phyloP scores from a whole-genome alignment of 2,888 invertebrate species.

The Blastobasis adustella region DNA sequence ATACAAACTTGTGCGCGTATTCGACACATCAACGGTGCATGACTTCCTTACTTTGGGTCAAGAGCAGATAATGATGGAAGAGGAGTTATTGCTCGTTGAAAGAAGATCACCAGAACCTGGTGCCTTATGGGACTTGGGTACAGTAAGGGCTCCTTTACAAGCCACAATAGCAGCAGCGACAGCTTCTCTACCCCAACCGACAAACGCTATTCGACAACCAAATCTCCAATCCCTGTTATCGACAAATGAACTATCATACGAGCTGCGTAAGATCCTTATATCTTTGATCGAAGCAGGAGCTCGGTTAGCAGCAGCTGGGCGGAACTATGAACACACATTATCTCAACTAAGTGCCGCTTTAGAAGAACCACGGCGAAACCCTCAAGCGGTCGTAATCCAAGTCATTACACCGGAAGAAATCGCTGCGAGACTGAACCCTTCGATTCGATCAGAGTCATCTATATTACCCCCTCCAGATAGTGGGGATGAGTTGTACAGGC shows the following conservation, averaged over 20 bases:
- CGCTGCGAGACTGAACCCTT: conserved; percentile 35
- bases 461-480: conserved; percentile 19
- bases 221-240: conserved; percentile 59
- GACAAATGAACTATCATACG: conserved; percentile 58
- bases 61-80: conserved; percentile 50
- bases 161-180: conserved; percentile 60
- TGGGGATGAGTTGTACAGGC: conserved; percentile 29
- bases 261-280: conserved; percentile 57
- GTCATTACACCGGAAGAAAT: conserved; percentile 62
- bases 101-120: conserved; percentile 53
- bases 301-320: conserved; percentile 52
- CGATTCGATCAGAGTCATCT: background rate
- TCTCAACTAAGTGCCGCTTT: conserved; percentile 53
- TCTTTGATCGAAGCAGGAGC: conserved; percentile 65
- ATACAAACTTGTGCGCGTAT: conserved; percentile 56
- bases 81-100: conserved; percentile 55
- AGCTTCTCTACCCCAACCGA: conserved; percentile 47
- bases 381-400: conserved; percentile 38
- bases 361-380: conserved; percentile 41
- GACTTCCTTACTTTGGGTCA: conserved; percentile 56
- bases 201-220: conserved; percentile 44
- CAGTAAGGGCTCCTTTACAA: conserved; percentile 54
- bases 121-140: conserved; percentile 56
- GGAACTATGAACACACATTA: conserved; percentile 53
- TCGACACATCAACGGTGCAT: conserved; percentile 50